These are phyloP conservation scores for Drosophila melanosoma DNA, from an alignment of 2,888 invertebrate species.

Conservation along the genomic window DNA sequence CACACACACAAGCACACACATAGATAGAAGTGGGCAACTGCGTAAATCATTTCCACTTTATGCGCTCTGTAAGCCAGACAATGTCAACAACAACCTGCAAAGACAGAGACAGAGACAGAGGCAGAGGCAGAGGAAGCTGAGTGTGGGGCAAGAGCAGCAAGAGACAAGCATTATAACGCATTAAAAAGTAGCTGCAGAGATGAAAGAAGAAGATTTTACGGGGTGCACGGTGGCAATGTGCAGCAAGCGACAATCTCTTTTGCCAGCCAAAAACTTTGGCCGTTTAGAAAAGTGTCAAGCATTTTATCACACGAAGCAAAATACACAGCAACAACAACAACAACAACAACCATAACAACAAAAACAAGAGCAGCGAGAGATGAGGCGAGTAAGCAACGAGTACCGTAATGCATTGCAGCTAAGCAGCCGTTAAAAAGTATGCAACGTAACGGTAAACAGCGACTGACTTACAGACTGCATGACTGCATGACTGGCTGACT, in stretches of 20 bases:
- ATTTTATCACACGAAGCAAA: conserved; percentile 73
- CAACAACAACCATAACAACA: conserved; percentile 31
- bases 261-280: conserved; percentile 75
- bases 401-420: conserved; percentile 54
- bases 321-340: conserved; percentile 43
- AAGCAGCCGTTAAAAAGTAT: conserved; percentile 68
- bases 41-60: conserved; percentile 80
- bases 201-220: background rate
- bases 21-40: conserved; percentile 60
- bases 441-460: conserved; percentile 62
- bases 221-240: background rate
- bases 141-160: conserved; percentile 13
- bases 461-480: conserved; percentile 33
- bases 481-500: conserved; percentile 40
- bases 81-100: conserved; percentile 80
- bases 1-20: conserved; percentile 13
- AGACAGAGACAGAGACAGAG: conserved; percentile 31
- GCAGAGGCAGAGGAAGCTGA: conserved; percentile 3
- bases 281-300: conserved; percentile 80
- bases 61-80: conserved; percentile 78
- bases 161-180: conserved; percentile 68
- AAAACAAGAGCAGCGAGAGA: conserved; percentile 24
- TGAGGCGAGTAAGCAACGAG: conserved; percentile 18
- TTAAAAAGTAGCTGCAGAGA: conserved; percentile 63
- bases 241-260: conserved; percentile 60